Evolutionary conservation across 2,797 vertebrate genomes (phyloP).

Genomic region (Malacoraja senta): DNA sequence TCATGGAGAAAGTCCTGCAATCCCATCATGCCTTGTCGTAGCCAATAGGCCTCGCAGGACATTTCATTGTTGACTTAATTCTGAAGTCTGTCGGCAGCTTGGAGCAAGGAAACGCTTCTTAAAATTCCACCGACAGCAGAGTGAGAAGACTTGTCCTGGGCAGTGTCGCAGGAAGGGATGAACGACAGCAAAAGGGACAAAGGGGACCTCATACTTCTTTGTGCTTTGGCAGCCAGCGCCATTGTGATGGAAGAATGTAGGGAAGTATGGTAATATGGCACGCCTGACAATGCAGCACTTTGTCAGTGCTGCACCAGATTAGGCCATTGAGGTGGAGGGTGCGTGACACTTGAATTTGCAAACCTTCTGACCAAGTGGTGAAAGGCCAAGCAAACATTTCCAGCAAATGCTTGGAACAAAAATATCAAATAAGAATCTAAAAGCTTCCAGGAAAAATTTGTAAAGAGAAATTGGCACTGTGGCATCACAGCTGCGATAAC

Average conservation of each 20-base stretch:
- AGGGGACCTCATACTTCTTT: neutral
- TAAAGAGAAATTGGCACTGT: too few species aligned
- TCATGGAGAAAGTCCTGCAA: neutral
- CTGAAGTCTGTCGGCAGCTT: neutral
- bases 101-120: neutral
- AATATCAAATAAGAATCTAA: too few species aligned
- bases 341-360: neutral
- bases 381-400: neutral
- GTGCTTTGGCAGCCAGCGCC: too few species aligned
- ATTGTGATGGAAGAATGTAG: neutral
- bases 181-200: neutral
- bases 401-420: neutral
- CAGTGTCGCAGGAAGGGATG: too few species aligned
- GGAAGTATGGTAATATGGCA: neutral
- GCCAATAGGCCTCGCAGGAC: neutral
- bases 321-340: too few species aligned
- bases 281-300: neutral
- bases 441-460: too few species aligned
- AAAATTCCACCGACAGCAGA: too few species aligned
- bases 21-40: neutral
- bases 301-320: too few species aligned
- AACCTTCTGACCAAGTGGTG: neutral
- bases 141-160: too few species aligned
- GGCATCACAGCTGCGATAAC: too few species aligned
- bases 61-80: too few species aligned